Percentiles rank a stretch among this genome's conserved stretches.
phyloP scores from a whole-genome alignment of 2,113 vertebrate genomes.

The Trematocara marginatum region DNA sequence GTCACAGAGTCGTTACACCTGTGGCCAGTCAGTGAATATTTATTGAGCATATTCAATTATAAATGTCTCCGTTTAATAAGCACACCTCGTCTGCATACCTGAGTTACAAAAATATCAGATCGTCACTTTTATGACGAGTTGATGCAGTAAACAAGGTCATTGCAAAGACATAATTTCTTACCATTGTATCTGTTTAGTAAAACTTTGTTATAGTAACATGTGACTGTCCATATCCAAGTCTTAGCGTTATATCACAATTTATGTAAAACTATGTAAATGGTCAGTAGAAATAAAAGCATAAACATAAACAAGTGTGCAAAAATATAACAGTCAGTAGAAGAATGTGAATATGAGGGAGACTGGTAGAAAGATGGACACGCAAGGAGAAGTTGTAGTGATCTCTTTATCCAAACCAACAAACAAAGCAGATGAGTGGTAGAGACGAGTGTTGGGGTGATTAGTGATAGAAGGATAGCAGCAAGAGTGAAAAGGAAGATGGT shows the following conservation, averaged over 20 bases:
- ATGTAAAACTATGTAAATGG: background rate
- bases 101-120: background rate
- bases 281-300: background rate
- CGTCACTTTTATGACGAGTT: background rate
- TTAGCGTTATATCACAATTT: background rate
- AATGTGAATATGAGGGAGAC: background rate
- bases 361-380: rapidly evolving
- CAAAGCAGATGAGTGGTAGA: background rate
- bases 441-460: background rate
- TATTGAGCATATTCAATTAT: background rate
- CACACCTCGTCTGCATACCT: background rate
- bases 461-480: background rate
- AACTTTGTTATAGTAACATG: background rate
- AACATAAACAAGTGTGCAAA: background rate
- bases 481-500: background rate
- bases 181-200: background rate
- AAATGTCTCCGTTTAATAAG: background rate
- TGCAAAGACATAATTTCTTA: background rate
- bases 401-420: background rate
- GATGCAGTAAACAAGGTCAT: background rate
- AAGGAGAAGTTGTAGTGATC: background rate
- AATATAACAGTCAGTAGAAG: background rate
- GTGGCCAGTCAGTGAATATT: background rate
- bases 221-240: background rate
- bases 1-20: background rate